Conservation (phyloP, 2,113 vertebrate species). For the Ciconia boyciana region DNA sequence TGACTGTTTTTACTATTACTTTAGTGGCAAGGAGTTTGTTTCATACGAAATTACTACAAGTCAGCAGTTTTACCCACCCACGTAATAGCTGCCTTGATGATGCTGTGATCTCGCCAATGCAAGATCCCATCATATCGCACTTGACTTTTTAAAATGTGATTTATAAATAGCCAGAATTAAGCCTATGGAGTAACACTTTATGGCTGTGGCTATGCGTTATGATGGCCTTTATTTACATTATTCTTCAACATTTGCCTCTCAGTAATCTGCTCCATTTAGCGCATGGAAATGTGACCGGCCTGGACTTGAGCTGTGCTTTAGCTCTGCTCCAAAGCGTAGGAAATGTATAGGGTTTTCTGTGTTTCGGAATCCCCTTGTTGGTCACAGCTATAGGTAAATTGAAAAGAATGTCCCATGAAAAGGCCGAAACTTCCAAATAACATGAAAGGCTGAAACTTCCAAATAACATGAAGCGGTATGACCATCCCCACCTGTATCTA, state of each 20-base stretch:
- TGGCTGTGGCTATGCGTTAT: background rate
- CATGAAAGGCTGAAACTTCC: background rate
- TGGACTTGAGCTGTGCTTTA: background rate
- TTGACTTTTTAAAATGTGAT: background rate
- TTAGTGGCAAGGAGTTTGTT: background rate
- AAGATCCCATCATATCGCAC: background rate
- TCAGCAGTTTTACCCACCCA: background rate
- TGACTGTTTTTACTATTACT: background rate
- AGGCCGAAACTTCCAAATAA: background rate
- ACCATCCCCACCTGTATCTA: background rate
- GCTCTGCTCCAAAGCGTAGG: background rate
- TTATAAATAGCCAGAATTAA: background rate
- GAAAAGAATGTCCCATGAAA: background rate
- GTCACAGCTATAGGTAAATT: background rate
- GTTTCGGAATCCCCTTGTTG: background rate
- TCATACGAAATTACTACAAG: background rate
- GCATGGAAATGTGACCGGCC: background rate
- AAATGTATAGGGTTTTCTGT: rapidly evolving
- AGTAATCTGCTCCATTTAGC: background rate
- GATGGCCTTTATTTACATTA: background rate
- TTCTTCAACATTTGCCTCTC: background rate
- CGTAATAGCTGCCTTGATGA: rapidly evolving
- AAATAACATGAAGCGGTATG: rapidly evolving
- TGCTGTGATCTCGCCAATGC: background rate
- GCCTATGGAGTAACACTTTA: background rate